A percentile compares a stretch with the other conserved stretches of the same genome.
Conservation (phyloP, 1,140 invertebrate genomes). For the Rhagoletis pomonella region DNA sequence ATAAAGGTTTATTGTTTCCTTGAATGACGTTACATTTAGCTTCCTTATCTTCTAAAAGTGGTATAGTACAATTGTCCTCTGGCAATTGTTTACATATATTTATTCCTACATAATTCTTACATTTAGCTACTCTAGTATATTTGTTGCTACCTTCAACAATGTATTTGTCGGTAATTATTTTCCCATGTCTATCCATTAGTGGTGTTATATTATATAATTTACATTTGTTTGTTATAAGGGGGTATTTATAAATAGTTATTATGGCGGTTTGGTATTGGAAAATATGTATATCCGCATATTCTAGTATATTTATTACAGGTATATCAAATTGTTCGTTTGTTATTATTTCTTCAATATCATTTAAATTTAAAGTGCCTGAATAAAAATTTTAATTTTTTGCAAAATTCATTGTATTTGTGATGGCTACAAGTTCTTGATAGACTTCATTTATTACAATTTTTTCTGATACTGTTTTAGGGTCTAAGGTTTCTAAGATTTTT, state of each 20-base stretch:
- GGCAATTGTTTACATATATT: background rate
- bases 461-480: no score
- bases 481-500: no score
- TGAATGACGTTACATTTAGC: background rate
- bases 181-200: background rate
- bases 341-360: no score
- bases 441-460: no score
- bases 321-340: no score
- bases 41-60: background rate
- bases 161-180: background rate
- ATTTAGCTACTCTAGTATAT: background rate
- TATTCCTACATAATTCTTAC: background rate
- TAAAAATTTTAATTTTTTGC: no score
- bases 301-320: no score
- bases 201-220: background rate
- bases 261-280: background rate
- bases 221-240: background rate
- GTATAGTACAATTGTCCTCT: no score
- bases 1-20: background rate
- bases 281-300: no score
- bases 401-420: no score
- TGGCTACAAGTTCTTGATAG: no score
- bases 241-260: constrained; percentile 6
- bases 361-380: no score
- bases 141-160: background rate